Base-by-base conservation (phyloP, 2,113 vertebrate genomes). In the Myotis davidii region DNA sequence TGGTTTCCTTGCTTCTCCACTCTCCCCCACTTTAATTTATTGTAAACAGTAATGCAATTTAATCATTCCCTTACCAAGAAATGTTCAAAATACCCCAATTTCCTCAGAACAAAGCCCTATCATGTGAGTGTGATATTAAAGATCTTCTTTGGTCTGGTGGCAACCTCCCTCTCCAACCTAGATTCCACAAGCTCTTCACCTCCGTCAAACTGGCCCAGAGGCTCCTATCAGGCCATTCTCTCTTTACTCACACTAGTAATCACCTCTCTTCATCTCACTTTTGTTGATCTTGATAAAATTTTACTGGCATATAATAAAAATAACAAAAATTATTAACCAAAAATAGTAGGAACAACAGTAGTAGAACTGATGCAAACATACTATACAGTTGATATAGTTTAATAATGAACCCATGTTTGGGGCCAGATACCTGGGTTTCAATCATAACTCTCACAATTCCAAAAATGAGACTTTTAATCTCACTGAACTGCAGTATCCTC, bases 101-200 rank as follows among this genome's bases (percentile, higher is more conserved):
- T 78, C 34, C 21, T 85, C 27, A 87, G 25, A 50, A 56, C 3
- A 85, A 92, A 85, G 11, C 37, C 9, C 13, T 76, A 9, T 88
- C 5, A 86, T 34, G 48, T 16, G 82, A 74, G 25, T 77, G 8
- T 29, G 18, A 59, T 2, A 37, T 6, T 45, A 20, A 78, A 74
- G 2, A 9, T 48, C 17, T 81, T 37, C 39, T 52, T 1, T 21
- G 18, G 18, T 23, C 9, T 83, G 3, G 7, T 0, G 0, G 2
- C 8, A 52, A 6, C 17, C 27, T 27, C 21, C 6, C 20, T 61
- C 9, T 42, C 67, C 59, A 20, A 16, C 12, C 25, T 61, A 0
- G 18, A 21, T 76, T 74, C 39, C 21, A 50, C 4, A 50, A 34
- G 29, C 4, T 9, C 14, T 52, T 34, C 9, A 29, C 13, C 34